A percentile compares a stretch with the other conserved stretches of the same genome.
phyloP scores from a whole-genome alignment of 2,888 invertebrate species.

The Campoplex nolae region DNA sequence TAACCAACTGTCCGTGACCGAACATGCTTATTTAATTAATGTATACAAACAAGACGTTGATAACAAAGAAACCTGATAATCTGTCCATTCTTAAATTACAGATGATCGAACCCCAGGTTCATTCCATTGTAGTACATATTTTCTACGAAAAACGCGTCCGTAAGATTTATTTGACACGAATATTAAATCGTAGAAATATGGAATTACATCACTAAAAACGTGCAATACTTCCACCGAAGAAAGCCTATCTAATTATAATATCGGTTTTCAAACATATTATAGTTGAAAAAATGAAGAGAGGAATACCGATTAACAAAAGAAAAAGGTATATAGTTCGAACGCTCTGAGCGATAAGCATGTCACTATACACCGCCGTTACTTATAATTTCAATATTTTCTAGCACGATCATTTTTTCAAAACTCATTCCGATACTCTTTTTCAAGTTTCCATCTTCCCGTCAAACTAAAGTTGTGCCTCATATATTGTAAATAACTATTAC shows the following conservation, averaged over 20 bases:
- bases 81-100: not conserved
- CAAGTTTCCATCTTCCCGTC: not conserved
- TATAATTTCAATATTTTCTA: too few species aligned
- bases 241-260: too few species aligned
- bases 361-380: too few species aligned
- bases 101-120: not conserved
- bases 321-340: too few species aligned
- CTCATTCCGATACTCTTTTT: not conserved
- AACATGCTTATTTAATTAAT: conserved; percentile 3
- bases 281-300: too few species aligned
- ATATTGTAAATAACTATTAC: not conserved
- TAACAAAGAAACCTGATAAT: not conserved
- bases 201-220: not conserved
- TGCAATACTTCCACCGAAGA: too few species aligned
- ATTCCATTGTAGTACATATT: not conserved
- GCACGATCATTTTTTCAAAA: too few species aligned
- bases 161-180: not conserved
- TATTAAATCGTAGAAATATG: not conserved
- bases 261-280: too few species aligned
- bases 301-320: too few species aligned
- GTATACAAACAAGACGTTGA: not conserved
- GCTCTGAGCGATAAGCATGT: too few species aligned
- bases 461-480: not conserved
- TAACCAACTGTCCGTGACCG: not conserved
- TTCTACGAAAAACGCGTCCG: not conserved